Conservation (phyloP, 2,113 vertebrate species). For the Psittacus erithacus region DNA sequence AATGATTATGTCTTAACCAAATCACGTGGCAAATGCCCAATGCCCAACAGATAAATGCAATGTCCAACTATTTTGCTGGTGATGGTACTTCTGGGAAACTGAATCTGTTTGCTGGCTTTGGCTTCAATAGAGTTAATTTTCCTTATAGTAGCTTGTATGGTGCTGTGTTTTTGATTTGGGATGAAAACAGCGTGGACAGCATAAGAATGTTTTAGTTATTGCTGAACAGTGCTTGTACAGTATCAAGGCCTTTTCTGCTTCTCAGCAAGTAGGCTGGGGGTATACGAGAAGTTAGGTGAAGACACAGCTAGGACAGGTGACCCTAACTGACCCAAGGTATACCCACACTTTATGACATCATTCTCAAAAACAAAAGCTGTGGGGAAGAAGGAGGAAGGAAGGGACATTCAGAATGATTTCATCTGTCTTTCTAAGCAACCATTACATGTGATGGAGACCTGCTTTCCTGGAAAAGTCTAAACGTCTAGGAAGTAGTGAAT, state of each 20-base stretch:
- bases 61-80: background rate
- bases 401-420: background rate
- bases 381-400: background rate
- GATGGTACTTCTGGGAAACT: background rate
- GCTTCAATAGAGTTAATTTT: background rate
- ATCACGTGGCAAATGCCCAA: background rate
- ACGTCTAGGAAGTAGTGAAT: background rate
- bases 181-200: background rate
- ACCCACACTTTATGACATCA: background rate
- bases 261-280: background rate
- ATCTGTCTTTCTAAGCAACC: background rate
- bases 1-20: background rate
- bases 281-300: background rate
- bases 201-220: background rate
- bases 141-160: background rate
- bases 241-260: background rate
- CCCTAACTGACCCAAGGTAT: background rate
- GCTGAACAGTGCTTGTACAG: background rate
- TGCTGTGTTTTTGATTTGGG: background rate
- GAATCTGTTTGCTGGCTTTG: background rate
- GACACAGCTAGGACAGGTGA: background rate
- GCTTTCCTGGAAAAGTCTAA: background rate
- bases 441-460: fast-evolving
- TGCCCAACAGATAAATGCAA: background rate
- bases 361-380: background rate